phyloP scores from a whole-genome alignment of 2,797 vertebrate genomes.

The Todus mexicanus region DNA sequence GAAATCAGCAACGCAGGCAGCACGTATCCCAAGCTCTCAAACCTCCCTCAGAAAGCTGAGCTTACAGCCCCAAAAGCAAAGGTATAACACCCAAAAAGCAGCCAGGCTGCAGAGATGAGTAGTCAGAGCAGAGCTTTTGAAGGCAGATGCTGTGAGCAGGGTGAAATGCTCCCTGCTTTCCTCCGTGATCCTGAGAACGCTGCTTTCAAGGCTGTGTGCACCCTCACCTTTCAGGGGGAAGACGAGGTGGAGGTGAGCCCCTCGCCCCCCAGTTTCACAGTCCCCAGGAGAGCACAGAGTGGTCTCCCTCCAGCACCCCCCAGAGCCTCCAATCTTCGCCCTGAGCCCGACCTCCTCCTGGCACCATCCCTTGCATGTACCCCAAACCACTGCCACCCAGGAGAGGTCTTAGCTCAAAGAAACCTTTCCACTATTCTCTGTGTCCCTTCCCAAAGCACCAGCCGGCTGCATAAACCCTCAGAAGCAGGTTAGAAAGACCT shows the following conservation, averaged over 20 bases:
- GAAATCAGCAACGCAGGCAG: background rate
- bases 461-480: background rate
- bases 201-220: background rate
- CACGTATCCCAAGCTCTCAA: background rate
- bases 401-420: background rate
- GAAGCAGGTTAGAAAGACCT: background rate
- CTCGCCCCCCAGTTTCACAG: background rate
- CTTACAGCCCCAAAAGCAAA: background rate
- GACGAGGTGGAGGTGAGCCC: background rate
- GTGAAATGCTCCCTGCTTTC: background rate
- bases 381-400: background rate
- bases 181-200: fast-evolving
- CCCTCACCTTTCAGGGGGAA: background rate
- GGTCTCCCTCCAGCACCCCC: too few relatives aligned
- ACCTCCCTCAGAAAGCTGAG: background rate
- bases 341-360: background rate
- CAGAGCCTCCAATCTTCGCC: background rate
- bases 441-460: background rate
- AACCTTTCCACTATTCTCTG: background rate
- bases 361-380: background rate
- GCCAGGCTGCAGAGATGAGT: background rate
- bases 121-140: fast-evolving
- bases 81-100: background rate
- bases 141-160: background rate
- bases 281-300: fast-evolving